These are phyloP conservation scores for Odontamblyopus rebecca DNA, from an alignment of 2,797 vertebrate genomes.

Conservation along the genomic window DNA sequence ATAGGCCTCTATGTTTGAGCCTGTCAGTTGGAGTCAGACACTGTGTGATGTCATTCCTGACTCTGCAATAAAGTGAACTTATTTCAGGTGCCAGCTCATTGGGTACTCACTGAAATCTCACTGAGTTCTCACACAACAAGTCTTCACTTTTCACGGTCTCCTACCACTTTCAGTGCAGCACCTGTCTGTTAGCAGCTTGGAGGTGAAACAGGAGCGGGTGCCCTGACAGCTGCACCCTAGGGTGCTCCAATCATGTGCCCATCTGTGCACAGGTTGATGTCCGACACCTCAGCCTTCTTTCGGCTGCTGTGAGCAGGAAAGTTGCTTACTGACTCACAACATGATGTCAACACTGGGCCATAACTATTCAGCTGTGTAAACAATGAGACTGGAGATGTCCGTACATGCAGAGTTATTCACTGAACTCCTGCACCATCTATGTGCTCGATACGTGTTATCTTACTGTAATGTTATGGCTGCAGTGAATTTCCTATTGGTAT, in stretches of 20 bases:
- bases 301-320: conserved; percentile 8
- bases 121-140: background rate
- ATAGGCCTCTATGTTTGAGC: background rate
- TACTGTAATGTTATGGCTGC: too few relatives aligned
- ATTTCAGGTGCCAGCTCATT: background rate
- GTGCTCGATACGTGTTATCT: too few relatives aligned
- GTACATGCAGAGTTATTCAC: background rate
- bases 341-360: conserved; percentile 1
- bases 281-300: conserved; percentile 14
- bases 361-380: background rate
- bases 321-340: background rate
- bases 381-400: background rate
- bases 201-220: conserved; percentile 24
- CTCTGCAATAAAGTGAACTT: conserved; percentile 5
- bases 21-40: background rate
- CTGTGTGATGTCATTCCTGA: background rate
- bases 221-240: conserved; percentile 27
- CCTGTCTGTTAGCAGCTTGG: conserved; percentile 34
- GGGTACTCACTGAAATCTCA: background rate
- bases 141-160: background rate
- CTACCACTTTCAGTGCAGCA: conserved; percentile 13
- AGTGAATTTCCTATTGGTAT: too few relatives aligned
- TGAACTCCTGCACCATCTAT: too few relatives aligned
- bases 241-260: conserved; percentile 34
- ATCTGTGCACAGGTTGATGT: conserved; percentile 21